Evolutionary conservation across 2,113 vertebrate species (phyloP), one percentile per base, ranked within the genome.

Genomic region (Mastomys coucha): DNA sequence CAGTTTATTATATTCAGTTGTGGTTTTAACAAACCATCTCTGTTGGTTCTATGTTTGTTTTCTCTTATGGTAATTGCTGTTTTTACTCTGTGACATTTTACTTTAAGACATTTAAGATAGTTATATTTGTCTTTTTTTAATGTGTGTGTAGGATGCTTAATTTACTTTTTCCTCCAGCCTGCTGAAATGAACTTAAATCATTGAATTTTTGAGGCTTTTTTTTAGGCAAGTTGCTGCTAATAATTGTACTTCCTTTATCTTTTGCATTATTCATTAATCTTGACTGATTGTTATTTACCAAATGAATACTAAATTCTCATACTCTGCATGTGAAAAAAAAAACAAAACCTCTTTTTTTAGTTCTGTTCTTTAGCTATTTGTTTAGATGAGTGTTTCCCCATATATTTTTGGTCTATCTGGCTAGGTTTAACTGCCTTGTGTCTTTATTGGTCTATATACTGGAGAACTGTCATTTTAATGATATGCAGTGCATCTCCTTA

Each of bases 181-280:
- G 56, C 42, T 78, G 36, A 76, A 45, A 42, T 22, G 28, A 42
- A 76, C 88, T 76, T 76, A 90, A 63, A 77, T 90, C 39, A 24
- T 26, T 88, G 69, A 73, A 87, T 69, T 75, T 77, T 63, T 36
- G 5, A 49, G 28, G 26, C 33, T 63, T 65, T 28, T 24, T 60
- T 51, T 67, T 51, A 20, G 39, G 63, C 22, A 81, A n/a, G 42
- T 33, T 42, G 51, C 82, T 45, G 53, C 53, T 91, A 69, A 65
- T 78, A 94, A 63, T 60, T 73, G 10, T 45, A 16, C 33, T 80
- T 92, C 33, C 72, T 22, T 14, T 45, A 89, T 87, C 19, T 53
- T 86, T 67, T 92, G 19, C 84, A 87, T 85, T 72, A 75, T 67
- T 96, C 78, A 75, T 94, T 93, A 91, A 19, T 85, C 70, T 63